A percentile compares a stretch with the other conserved stretches of the same genome.
phyloP scores from a whole-genome alignment of 64 coral and sea anemone genomes.

The Hydrozoanthus tunicans region DNA sequence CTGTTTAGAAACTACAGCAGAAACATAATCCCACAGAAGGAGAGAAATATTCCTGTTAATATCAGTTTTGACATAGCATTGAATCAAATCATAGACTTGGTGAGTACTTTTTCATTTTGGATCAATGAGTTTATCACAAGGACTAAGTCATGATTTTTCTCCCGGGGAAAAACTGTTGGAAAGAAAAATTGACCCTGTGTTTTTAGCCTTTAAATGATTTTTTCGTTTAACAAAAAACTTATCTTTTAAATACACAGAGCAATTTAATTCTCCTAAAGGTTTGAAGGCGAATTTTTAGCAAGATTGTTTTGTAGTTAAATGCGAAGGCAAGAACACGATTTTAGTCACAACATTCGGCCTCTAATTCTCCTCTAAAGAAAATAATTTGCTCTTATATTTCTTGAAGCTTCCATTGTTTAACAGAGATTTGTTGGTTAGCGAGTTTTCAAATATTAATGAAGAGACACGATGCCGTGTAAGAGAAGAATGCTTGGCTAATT shows the following conservation, averaged over 20 bases:
- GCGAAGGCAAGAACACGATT: not conserved
- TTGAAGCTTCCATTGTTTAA: conserved; percentile 1
- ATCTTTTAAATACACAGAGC: not conserved
- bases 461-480: not conserved
- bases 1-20: conserved; percentile 84
- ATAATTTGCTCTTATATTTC: not conserved
- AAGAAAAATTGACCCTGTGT: not conserved
- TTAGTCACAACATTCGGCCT: not conserved
- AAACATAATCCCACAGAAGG: conserved; percentile 87
- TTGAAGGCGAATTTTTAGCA: not conserved
- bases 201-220: no score
- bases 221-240: not conserved
- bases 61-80: conserved; percentile 85
- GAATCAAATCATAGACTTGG: conserved; percentile 95
- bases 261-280: not conserved
- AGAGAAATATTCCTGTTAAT: conserved; percentile 64
- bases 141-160: not conserved
- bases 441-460: conserved; percentile 39
- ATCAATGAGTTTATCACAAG: not conserved
- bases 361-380: not conserved
- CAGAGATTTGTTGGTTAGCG: not conserved
- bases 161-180: not conserved
- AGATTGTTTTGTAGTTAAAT: not conserved
- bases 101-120: conserved; percentile 48
- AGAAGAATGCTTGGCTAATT: conserved; percentile 9